Evolutionary conservation across 2,113 vertebrate species (phyloP).

Genomic region (Psephotus haematonotus): DNA sequence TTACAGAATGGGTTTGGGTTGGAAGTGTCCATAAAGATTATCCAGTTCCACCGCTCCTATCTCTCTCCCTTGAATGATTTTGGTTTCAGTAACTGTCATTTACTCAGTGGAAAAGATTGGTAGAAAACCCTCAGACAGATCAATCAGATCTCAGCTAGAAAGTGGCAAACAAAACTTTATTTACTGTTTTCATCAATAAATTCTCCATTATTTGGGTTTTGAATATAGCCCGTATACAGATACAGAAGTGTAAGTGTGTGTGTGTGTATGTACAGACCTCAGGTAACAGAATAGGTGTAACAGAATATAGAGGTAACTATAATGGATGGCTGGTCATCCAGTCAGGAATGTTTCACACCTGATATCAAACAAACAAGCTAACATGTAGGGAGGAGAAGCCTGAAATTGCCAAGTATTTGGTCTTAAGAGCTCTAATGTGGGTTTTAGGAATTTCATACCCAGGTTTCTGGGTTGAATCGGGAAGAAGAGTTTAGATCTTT

Average conservation of each 20-base stretch:
- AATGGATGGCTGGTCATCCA: not conserved
- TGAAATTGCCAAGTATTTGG: not conserved
- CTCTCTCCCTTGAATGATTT: not conserved
- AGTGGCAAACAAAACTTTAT: not conserved
- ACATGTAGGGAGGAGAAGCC: not conserved
- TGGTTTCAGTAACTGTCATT: not conserved
- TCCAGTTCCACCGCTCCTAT: not conserved
- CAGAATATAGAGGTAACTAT: not conserved
- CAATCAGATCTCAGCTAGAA: not conserved
- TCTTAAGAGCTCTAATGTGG: not conserved
- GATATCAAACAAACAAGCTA: not conserved
- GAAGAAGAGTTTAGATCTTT: not conserved
- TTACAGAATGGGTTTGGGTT: not conserved
- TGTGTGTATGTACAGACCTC: not conserved
- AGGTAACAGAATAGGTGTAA: not conserved
- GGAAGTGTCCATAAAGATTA: not conserved
- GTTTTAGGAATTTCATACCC: not conserved
- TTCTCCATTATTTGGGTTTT: not conserved
- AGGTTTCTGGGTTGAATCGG: not conserved
- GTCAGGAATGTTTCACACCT: not conserved
- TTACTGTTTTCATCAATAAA: not conserved
- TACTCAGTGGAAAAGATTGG: not conserved
- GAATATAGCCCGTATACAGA: not conserved
- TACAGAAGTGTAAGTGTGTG: not conserved
- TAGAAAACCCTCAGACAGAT: not conserved